Evolutionary conservation across 2,888 invertebrate genomes (phyloP).

Genomic region (Horisme vitalbata): DNA sequence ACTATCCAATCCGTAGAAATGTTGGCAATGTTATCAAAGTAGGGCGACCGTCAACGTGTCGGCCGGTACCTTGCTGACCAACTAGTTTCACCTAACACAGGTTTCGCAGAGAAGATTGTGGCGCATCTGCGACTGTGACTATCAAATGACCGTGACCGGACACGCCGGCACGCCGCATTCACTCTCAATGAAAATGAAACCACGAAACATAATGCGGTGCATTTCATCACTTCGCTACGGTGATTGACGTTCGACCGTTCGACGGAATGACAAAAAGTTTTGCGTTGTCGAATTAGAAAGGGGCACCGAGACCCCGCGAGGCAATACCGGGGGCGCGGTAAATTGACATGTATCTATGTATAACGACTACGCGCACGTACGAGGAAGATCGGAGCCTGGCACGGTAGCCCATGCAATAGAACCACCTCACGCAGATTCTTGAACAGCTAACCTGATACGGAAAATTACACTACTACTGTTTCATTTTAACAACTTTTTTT

Average conservation of each 20-base stretch:
- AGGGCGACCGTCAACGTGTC: constrained; percentile 50
- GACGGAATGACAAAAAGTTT: constrained; percentile 37
- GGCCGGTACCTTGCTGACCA: constrained; percentile 25
- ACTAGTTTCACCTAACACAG: constrained; percentile 23
- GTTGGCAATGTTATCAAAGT: constrained; percentile 62
- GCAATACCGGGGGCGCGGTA: constrained; percentile 36
- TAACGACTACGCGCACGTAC: constrained; percentile 59
- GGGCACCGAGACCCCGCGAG: constrained; percentile 38
- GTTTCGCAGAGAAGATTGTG: constrained; percentile 47
- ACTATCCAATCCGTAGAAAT: constrained; percentile 25
- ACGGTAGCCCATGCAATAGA: constrained; percentile 59
- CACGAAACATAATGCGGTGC: constrained; percentile 33
- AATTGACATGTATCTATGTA: constrained; percentile 45
- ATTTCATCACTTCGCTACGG: constrained; percentile 45
- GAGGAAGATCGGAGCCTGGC: constrained; percentile 71
- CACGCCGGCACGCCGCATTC: constrained; percentile 60
- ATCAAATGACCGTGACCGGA: constrained; percentile 65
- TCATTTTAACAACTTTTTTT: not conserved
- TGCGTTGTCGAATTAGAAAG: constrained; percentile 37
- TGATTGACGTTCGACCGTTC: constrained; percentile 39
- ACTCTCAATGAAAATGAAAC: constrained; percentile 63
- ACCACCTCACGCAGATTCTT: constrained; percentile 63
- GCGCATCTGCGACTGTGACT: constrained; percentile 37
- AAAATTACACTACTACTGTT: constrained; percentile 42
- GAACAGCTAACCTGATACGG: constrained; percentile 51